phyloP scores from a whole-genome alignment of 2,797 vertebrate species.

The Epinephelus coioides region DNA sequence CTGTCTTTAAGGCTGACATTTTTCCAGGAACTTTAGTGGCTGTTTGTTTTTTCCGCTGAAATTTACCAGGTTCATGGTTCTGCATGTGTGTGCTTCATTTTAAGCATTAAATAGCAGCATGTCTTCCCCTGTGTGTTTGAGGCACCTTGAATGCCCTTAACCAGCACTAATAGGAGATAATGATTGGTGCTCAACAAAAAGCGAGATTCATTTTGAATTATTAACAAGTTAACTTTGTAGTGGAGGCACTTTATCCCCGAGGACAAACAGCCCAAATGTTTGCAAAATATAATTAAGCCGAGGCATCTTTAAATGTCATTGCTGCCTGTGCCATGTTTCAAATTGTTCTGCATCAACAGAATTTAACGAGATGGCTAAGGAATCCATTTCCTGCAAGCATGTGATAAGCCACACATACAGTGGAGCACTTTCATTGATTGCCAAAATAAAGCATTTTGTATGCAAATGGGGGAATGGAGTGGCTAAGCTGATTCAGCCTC shows the following conservation, averaged over 20 bases:
- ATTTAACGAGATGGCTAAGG: conserved; percentile 99
- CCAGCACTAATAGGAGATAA: conserved; percentile 88
- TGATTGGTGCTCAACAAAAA: conserved; percentile 86
- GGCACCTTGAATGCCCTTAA: conserved; percentile 88
- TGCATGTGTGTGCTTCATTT: conserved; percentile 67
- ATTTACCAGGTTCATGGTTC: conserved; percentile 53
- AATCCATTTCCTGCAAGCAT: conserved; percentile 98
- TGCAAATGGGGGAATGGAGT: conserved; percentile 99
- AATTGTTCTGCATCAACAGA: conserved; percentile 99
- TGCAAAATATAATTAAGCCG: conserved; percentile 99
- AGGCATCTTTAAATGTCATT: conserved; percentile 99
- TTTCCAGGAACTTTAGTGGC: conserved; percentile 32
- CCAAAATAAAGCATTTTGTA: conserved; percentile 99
- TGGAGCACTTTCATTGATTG: conserved; percentile 99
- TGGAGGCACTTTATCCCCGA: conserved; percentile 98
- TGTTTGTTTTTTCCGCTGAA: conserved; percentile 55
- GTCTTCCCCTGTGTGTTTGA: conserved; percentile 76
- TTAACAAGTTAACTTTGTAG: conserved; percentile 99
- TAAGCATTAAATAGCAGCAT: conserved; percentile 72
- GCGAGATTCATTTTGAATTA: conserved; percentile 89
- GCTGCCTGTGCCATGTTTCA: conserved; percentile 99
- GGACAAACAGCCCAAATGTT: conserved; percentile 99
- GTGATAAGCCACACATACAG: conserved; percentile 99
- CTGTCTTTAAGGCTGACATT: conserved; percentile 22
- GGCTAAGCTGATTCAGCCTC: conserved; percentile 97